Evolutionary conservation across 1,140 invertebrate species (phyloP), one percentile per base, ranked within the genome.

Genomic region (Saxidomus purpurata): DNA sequence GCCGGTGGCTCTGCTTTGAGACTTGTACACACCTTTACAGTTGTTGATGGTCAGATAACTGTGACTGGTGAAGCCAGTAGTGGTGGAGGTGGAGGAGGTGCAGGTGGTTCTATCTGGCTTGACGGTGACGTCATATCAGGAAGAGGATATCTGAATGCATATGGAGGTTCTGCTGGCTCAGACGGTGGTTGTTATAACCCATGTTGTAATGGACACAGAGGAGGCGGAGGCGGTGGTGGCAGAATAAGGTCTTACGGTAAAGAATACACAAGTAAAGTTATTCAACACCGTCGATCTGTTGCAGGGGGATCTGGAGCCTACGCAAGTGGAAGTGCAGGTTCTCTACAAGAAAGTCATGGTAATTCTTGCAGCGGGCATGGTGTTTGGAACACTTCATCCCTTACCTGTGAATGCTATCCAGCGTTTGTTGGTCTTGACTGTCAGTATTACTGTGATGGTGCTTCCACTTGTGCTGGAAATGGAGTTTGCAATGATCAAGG

Each of bases 81-180:
- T 31, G 87, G 89, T 28, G 93, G 91, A 36, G 91, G 87, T 43
- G 93, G 93, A 28, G 93, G 91, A 22, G 93, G 93, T 22, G 89
- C 90, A 83, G 93, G 93, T 49, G 93, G 93, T 19, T 89, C 92
- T 31, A 61, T 93, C 4, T 94, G 93, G 93, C 40, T 94, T 1
- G 93, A 94, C 67, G 82, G 90, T 55, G 76, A 92, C 38, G 63
- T 92, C 15, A 88, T 93, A 63, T 91, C 92, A 59, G 93, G 93
- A 9, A 92, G 93, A 92, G 93, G 93, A 15, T 55, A 36, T 22
- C 34, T 94, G 6, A 49, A 86, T 77, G 92, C 92, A 0, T 43
- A 84, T 89, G 93, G 93, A 34, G 93, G 93, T 3, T 40, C 77
- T 22, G 85, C 76, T 22, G 52, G 55, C n/a, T 63, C 84, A 36